Base-by-base conservation (phyloP, 2,888 invertebrate species). In the Lysandra coridon region DNA sequence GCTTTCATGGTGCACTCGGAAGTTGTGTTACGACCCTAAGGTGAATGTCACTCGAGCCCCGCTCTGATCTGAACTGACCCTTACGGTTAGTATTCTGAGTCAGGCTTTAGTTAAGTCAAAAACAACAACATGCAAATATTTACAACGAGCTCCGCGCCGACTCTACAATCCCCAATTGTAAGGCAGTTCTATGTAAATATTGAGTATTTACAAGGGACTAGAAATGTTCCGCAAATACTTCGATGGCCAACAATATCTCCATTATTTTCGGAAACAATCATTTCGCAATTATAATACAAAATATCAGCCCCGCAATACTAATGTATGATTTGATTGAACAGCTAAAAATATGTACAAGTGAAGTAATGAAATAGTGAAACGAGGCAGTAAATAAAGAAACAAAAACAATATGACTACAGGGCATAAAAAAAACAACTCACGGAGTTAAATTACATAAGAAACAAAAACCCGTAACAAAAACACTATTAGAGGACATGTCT, bases 401-500 rank as follows among this genome's bases (percentile, higher is more conserved):
- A 37, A 37, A 33, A 69, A 14, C 33, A 37, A 14, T 69, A 17
- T 12, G 69, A 14, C 12, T 33, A 17, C 33, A 37, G 69, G 14
- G 75, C 23, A 17, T 74, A 44, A 44, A 73, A 73, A 69, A 74
- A 10, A 74, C 44, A 5, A 75, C 49, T 3, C 49, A 49, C 17
- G 12, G 49, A 49, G 23, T 49, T 30, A 30, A 49, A 76, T 76
- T 76, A 76, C 53, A 17, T 33, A 30, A 57, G 33, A 76, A 76
- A 76, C 49, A 53, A 76, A 76, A 14, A 53, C 33, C 76, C 76
- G 53, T 33, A 76, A 76, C 57, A 17, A 53, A 75, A 75, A 53
- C 76, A 76, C 57, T 57, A 76, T 57, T 57, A 76, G 57, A 57
- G 44, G 76, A 57, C 76, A 76, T 53, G 33, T 75, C 49, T 53